Conservation (phyloP, 2,888 invertebrate genomes). For the Globia sparganii region DNA sequence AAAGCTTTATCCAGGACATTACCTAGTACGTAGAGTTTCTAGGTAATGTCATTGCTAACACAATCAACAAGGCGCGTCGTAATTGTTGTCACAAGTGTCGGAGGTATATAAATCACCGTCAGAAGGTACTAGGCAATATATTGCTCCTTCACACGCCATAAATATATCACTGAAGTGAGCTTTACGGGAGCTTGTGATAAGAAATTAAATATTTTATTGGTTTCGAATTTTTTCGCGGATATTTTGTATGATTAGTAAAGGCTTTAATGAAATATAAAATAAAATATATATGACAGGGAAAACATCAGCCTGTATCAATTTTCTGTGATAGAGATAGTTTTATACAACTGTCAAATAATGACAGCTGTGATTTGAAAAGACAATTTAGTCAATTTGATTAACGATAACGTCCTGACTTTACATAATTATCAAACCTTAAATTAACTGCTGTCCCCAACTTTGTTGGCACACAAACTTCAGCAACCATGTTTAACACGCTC, state of each 20-base stretch:
- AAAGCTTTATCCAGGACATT: conserved; percentile 8
- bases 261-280: neutral
- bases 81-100: conserved; percentile 64
- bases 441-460: neutral
- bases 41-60: conserved; percentile 47
- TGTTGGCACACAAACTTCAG: neutral
- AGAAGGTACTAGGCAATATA: conserved; percentile 59
- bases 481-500: neutral
- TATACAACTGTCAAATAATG: neutral
- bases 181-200: conserved; percentile 54
- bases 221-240: neutral
- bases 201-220: conserved; percentile 65
- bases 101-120: conserved; percentile 61
- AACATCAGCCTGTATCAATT: neutral
- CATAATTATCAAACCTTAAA: neutral
- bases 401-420: neutral
- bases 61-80: conserved; percentile 54
- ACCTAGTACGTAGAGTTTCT: conserved; percentile 21
- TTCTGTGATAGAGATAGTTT: neutral
- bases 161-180: conserved; percentile 63
- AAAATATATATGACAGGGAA: neutral
- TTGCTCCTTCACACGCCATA: conserved; percentile 56
- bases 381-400: neutral
- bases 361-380: neutral
- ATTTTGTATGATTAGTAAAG: neutral